Conservation (phyloP, 2,113 vertebrate species). For the Strix aluco region DNA sequence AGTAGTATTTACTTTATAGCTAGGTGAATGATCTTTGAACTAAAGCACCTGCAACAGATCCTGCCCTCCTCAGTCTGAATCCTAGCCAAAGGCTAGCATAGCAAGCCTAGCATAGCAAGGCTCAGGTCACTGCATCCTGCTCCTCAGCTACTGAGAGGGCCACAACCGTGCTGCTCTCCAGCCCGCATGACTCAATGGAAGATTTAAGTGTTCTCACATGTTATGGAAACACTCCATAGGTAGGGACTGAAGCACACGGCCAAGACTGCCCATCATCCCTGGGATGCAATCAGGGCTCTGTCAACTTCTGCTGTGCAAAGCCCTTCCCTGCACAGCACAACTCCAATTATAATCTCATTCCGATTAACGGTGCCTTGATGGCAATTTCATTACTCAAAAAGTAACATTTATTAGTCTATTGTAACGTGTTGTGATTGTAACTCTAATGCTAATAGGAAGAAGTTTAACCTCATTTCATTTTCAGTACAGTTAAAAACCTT, state of each 20-base stretch:
- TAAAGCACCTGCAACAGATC: neutral
- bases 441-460: conserved; percentile 70
- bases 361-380: conserved; percentile 67
- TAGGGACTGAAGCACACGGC: neutral
- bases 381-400: conserved; percentile 73
- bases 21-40: neutral
- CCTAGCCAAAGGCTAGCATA: no score
- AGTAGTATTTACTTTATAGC: neutral
- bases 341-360: conserved; percentile 62
- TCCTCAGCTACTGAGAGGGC: neutral
- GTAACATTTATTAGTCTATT: conserved; percentile 74
- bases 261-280: neutral
- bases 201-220: rapidly evolving
- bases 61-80: neutral
- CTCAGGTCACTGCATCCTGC: neutral
- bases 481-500: conserved; percentile 65
- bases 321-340: neutral
- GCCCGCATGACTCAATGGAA: rapidly evolving
- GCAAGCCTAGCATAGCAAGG: neutral
- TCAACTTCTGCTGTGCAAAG: neutral
- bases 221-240: rapidly evolving
- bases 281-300: neutral
- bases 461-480: conserved; percentile 74
- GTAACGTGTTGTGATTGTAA: conserved; percentile 71
- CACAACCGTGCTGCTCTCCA: neutral